Evolutionary conservation across 2,888 invertebrate species (phyloP), one percentile per base, ranked within the genome.

Genomic region (Micoletzkya japonica): DNA sequence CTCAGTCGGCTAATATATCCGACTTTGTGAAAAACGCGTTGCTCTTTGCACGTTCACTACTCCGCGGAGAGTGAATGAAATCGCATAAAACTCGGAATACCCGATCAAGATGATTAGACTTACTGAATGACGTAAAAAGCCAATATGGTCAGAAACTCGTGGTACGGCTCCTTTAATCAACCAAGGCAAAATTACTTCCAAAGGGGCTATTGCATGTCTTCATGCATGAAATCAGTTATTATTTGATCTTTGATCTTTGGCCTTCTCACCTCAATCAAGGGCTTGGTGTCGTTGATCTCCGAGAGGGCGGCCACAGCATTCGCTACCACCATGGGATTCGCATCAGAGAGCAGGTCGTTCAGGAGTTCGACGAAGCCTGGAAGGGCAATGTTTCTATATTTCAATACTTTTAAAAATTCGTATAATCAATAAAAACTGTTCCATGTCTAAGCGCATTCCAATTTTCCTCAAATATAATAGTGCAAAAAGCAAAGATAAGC

Each of bases 321-420:
- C 0, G 98, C 98, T 1, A 98, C 98, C n/a, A 91, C 98, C 98
- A 98, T 98, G 0, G 98, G 98, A 88, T 99, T 99, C 0, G 97
- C 97, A 87, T 98, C 98, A 60, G 96, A 96, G 50, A 99, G 88
- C 66, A 99, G 89, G 87, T 99, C 98, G 86, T 95, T 94, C 34
- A 98, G 88, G 84, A 96, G 93, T 86, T 98, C 97, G 76, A 98
- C 89, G 87, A 98, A 98, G 10, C 85, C 84, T 74, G 24, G 57
- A 63, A 32, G 30, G n/a, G 34, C 20, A 39, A 39, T 10, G 24
- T 50, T n/a, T 4, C 50, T 50, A 17, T 24, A 4, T 50, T 14
- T 24, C 6, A 50, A 4, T 17, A 50, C 20, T 50, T 50, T 24
- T 26, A 26, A 54, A 26, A 6, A 54, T 1, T 1, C 7, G 34